phyloP scores from a whole-genome alignment of 2,113 vertebrate genomes.

The Podarcis raffonei region DNA sequence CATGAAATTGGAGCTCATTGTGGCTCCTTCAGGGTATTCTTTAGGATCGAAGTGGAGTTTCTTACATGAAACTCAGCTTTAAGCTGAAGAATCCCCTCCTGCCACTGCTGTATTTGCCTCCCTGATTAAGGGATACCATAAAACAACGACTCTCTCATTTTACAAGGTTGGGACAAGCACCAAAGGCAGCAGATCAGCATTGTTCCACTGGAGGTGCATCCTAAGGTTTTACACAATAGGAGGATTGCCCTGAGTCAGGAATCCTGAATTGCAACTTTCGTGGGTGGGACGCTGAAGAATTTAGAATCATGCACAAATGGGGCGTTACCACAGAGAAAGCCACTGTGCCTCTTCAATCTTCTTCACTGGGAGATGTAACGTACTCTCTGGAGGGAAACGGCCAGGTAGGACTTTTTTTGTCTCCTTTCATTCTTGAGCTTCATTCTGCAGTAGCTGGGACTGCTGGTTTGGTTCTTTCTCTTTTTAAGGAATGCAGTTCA shows the following conservation, averaged over 20 bases:
- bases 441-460: accelerated
- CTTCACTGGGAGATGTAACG: slow-evolving; percentile 28
- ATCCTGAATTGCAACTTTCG: slow-evolving; percentile 79
- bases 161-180: slow-evolving; percentile 58
- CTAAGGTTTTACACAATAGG: slow-evolving; percentile 55
- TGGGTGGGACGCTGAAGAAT: slow-evolving; percentile 85
- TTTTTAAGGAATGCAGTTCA: not conserved
- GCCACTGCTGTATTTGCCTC: not conserved
- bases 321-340: slow-evolving; percentile 59
- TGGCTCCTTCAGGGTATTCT: not conserved
- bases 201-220: slow-evolving; percentile 57
- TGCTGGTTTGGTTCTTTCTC: not conserved
- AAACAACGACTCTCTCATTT: slow-evolving; percentile 38
- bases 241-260: slow-evolving; percentile 73
- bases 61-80: not conserved
- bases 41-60: not conserved
- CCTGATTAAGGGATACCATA: not conserved
- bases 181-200: slow-evolving; percentile 12
- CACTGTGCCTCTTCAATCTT: slow-evolving; percentile 25
- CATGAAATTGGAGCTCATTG: not conserved
- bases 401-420: slow-evolving; percentile 68
- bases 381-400: slow-evolving; percentile 37
- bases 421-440: not conserved
- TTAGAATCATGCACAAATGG: slow-evolving; percentile 69
- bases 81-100: not conserved